Percentiles rank a stretch among this genome's conserved stretches.
These are phyloP conservation scores for Oophaga pumilio DNA, from an alignment of 2,113 vertebrate species.

Conservation along the genomic window DNA sequence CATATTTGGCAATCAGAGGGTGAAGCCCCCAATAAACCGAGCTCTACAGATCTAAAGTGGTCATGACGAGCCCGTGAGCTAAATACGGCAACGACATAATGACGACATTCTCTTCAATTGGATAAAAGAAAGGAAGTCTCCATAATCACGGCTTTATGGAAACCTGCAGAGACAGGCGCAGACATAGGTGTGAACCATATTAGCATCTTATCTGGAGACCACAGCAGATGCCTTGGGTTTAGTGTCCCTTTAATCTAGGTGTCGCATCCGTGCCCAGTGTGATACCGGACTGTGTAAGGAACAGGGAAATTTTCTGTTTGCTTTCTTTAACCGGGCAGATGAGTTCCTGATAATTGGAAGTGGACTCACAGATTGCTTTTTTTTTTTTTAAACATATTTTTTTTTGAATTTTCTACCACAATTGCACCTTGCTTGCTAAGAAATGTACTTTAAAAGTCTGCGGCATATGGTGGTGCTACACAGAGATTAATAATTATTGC, in stretches of 20 bases:
- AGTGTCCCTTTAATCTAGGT: background rate
- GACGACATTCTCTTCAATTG: too few species aligned
- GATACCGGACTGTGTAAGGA: background rate
- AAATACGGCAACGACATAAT: too few species aligned
- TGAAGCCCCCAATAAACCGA: too few species aligned
- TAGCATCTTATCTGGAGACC: background rate
- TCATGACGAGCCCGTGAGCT: too few species aligned
- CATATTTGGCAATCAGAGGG: too few species aligned
- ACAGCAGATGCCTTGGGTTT: too few species aligned
- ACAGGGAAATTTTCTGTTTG: constrained; percentile 28
- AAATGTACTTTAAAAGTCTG: too few species aligned
- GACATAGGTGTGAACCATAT: background rate
- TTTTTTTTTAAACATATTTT: background rate
- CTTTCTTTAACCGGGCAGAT: background rate
- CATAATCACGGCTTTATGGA: background rate
- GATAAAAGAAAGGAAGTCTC: background rate
- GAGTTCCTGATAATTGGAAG: background rate
- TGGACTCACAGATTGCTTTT: background rate
- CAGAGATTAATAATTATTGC: too few species aligned
- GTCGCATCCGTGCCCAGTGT: background rate
- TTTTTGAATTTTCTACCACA: background rate
- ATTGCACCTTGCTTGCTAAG: too few species aligned
- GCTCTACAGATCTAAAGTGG: too few species aligned
- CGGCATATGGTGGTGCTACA: too few species aligned
- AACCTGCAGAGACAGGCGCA: background rate